A percentile compares a stretch with the other conserved stretches of the same genome.
These are phyloP conservation scores for Ifrita kowaldi DNA, from an alignment of 2,113 vertebrate genomes.

Conservation along the genomic window DNA sequence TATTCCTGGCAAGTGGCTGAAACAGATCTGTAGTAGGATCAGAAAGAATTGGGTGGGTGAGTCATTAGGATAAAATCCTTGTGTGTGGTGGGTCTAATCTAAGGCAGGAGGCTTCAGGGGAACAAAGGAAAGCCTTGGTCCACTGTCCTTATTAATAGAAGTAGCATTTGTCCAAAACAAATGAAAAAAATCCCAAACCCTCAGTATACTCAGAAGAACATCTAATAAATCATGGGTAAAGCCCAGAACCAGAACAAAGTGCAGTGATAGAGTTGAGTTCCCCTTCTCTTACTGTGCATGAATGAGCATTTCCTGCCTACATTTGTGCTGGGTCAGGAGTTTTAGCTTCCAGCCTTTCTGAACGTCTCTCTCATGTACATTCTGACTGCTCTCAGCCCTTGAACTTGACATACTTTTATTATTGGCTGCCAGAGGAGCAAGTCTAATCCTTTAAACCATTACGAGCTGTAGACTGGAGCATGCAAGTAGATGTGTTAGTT, in stretches of 20 bases:
- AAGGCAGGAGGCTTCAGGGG: neutral
- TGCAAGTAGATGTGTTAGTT: neutral
- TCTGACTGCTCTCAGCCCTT: neutral
- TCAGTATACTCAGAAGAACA: neutral
- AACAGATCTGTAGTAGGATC: conserved; percentile 27
- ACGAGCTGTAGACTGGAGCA: neutral
- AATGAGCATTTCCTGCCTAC: neutral
- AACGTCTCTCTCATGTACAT: rapidly evolving
- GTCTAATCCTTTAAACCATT: neutral
- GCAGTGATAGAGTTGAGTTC: neutral
- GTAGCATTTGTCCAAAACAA: neutral
- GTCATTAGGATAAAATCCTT: conserved; percentile 15
- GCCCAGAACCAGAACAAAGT: neutral
- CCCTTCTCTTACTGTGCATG: neutral
- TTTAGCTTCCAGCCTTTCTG: neutral
- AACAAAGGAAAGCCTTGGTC: neutral
- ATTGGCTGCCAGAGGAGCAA: neutral
- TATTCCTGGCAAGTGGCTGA: neutral
- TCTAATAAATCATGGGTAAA: neutral
- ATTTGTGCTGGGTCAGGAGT: neutral
- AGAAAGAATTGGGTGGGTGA: conserved; percentile 29
- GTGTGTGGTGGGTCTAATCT: neutral
- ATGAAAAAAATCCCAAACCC: neutral
- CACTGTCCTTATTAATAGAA: neutral
- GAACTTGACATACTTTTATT: neutral